Base-by-base conservation (phyloP, 30 jellyfish, hydroid and myxozoan genomes). In the Hydra vulgaris region DNA sequence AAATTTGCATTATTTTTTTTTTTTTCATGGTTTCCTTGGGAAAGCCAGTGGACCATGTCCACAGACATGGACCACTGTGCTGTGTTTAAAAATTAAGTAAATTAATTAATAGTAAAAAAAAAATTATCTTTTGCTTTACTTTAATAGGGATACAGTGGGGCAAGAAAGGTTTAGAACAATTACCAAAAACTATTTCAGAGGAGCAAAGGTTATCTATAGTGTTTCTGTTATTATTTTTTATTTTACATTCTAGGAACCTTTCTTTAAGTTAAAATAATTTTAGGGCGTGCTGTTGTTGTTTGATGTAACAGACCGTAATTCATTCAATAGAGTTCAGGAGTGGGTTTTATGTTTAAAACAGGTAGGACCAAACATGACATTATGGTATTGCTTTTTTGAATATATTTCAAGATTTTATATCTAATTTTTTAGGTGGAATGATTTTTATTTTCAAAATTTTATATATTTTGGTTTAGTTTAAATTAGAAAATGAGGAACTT, bases 81-180 rank as follows among this genome's bases (percentile, higher is more conserved):
- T n/a, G n/a, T n/a, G n/a, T n/a, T n/a, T n/a, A n/a, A n/a, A n/a
- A n/a, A n/a, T 40, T 40, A 12, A 40, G 5, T 12, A 40, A 12
- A 3, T 5, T 40, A 40, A 40, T 40, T 40, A 40, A 40, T 3
- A 40, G 61, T 40, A 40, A 40, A 3, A 40, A 3, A 40, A 40
- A 40, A 3, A 40, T 40, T 40, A 40, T 40, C 12, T 5, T 40
- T 40, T 40, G 61, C 8, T 40, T 83, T 56, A 23, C 16, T 26
- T 71, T 73, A 40, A 8, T 73, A 89, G 97, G 97, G 97, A 89
- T 55, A 89, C 97, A 0, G 97, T 87, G 23, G 97, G 97, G 1
- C 97, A 89, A 56, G 97, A 89, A 54, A 18, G 97, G 19, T 89
- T 77, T 71, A 84, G 97, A 17, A 89, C 97, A 61, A 89, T 89